Conservation (phyloP, 2,888 invertebrate genomes). For the Thumatha senex region DNA sequence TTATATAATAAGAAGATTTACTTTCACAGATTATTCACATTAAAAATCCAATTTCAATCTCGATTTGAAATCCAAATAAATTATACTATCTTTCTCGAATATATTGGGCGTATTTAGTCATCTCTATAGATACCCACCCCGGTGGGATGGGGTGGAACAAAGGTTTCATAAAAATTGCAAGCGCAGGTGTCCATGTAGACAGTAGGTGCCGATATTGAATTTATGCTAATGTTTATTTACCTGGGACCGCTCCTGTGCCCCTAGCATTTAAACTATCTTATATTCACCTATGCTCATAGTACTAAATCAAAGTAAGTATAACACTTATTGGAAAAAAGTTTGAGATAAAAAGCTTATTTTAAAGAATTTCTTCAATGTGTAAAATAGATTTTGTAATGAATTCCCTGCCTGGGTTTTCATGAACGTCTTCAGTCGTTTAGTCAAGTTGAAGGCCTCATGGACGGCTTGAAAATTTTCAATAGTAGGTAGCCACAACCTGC, state of each 20-base stretch:
- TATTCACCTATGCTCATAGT: constrained; percentile 21
- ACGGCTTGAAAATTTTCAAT: too few relatives aligned
- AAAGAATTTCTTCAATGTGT: neutral
- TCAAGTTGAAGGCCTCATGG: too few relatives aligned
- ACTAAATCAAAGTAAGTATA: constrained; percentile 5
- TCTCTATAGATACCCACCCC: neutral
- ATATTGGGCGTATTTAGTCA: neutral
- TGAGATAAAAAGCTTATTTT: neutral
- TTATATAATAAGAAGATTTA: too few relatives aligned
- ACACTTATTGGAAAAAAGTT: constrained; percentile 13
- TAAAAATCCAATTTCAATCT: neutral
- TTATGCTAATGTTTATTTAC: constrained; percentile 76
- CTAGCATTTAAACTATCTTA: constrained; percentile 12
- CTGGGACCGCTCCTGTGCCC: constrained; percentile 22
- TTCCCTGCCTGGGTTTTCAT: too few relatives aligned
- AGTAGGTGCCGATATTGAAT: constrained; percentile 64
- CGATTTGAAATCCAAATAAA: constrained; percentile 5
- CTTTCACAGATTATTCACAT: too few relatives aligned
- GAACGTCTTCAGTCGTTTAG: too few relatives aligned
- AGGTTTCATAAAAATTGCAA: constrained; percentile 52
- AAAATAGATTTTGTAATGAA: too few relatives aligned
- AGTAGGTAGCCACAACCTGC: too few relatives aligned
- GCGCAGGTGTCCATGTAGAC: constrained; percentile 53
- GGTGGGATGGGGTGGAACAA: constrained; percentile 3
- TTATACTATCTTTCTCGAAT: constrained; percentile 3